Percentiles rank a stretch among this genome's conserved stretches.
These are phyloP conservation scores for Sorex maritimensis DNA, from an alignment of 2,797 vertebrate species.

Conservation along the genomic window DNA sequence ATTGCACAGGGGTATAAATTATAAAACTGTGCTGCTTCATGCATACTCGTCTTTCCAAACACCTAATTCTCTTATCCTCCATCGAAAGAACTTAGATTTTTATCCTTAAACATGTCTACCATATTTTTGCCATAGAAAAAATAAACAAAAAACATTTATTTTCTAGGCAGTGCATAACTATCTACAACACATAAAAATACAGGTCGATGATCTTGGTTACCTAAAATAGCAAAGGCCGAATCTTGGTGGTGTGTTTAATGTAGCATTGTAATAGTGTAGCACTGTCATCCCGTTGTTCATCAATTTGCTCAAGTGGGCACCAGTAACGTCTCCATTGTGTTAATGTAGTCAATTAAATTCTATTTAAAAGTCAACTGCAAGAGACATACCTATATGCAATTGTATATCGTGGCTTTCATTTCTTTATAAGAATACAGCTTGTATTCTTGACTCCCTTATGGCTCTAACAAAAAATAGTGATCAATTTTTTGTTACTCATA, in stretches of 20 bases:
- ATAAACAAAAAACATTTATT: slow-evolving; percentile 3
- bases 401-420: not conserved
- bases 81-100: slow-evolving; percentile 47
- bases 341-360: slow-evolving; percentile 53
- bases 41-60: not conserved
- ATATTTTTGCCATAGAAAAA: not conserved
- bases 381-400: not conserved
- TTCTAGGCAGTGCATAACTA: slow-evolving; percentile 41
- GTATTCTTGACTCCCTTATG: not conserved
- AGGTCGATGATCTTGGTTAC: not conserved
- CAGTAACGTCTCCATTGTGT: not conserved
- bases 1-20: not conserved
- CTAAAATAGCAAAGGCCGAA: slow-evolving; percentile 28
- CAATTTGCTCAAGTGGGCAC: no score
- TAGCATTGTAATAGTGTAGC: no score
- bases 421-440: not conserved
- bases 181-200: not conserved
- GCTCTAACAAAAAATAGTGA: not conserved
- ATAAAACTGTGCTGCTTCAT: not conserved
- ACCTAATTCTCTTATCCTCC: not conserved
- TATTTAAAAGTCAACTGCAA: slow-evolving; percentile 15
- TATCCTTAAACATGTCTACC: slow-evolving; percentile 10
- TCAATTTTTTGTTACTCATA: slow-evolving; percentile 34
- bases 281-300: no score
- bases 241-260: not conserved